These are phyloP conservation scores for Ditylenchus dipsaci DNA, from an alignment of 1,140 invertebrate genomes.

Conservation along the genomic window DNA sequence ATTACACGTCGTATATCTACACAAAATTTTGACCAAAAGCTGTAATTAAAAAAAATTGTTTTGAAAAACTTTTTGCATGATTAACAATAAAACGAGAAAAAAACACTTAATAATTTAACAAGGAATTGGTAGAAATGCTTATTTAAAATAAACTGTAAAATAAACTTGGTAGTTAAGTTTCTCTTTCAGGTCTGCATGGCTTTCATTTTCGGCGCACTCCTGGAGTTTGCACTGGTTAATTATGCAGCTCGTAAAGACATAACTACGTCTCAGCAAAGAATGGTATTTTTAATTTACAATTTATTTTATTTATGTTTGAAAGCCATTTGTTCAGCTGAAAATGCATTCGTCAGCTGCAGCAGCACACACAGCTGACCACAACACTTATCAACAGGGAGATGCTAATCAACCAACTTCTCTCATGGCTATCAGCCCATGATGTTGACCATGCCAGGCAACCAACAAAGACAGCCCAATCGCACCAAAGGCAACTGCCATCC, in stretches of 20 bases:
- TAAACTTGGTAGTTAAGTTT: too few relatives aligned
- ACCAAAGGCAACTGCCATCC: conserved; percentile 15
- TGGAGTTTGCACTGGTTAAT: conserved; percentile 81
- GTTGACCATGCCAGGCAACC: conserved; percentile 4
- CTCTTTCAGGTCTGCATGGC: conserved; percentile 65
- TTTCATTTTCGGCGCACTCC: conserved; percentile 67
- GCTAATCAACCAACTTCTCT: neutral
- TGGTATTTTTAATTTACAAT: conserved; percentile 26
- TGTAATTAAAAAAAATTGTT: too few relatives aligned
- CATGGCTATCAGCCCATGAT: conserved; percentile 35
- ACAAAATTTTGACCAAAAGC: too few relatives aligned
- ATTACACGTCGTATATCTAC: too few relatives aligned
- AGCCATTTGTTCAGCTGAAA: conserved; percentile 25
- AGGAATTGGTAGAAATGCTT: too few relatives aligned
- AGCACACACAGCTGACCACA: neutral
- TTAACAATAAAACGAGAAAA: too few relatives aligned
- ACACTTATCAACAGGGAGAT: neutral
- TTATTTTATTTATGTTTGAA: neutral
- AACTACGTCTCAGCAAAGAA: conserved; percentile 39
- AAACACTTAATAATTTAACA: too few relatives aligned
- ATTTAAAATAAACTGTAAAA: too few relatives aligned
- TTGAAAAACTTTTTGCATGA: too few relatives aligned
- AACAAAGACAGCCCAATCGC: conserved; percentile 1
- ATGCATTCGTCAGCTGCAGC: conserved; percentile 20
- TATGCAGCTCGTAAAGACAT: conserved; percentile 84